Evolutionary conservation across 37 sponge, comb jelly and placozoan genomes (phyloP).

Genomic region (Sycon ciliatum): DNA sequence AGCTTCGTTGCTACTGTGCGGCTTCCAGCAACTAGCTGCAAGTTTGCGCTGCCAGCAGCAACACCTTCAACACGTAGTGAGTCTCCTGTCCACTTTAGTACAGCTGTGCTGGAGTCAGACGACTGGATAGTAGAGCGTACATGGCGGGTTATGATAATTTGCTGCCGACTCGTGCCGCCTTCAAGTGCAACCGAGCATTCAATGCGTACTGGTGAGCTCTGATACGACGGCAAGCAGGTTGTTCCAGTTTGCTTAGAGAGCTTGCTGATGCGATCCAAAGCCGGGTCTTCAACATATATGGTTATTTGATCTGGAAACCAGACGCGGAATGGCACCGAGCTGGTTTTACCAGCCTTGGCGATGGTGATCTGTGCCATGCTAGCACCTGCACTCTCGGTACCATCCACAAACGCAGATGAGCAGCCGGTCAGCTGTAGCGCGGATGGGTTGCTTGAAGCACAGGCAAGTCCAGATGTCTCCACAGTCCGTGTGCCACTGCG

Average conservation of each 20-base stretch:
- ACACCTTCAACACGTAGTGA: neutral
- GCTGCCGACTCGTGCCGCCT: neutral
- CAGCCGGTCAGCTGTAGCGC: neutral
- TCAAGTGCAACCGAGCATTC: neutral
- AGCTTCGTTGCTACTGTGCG: neutral
- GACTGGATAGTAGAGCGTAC: neutral
- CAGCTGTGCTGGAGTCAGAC: neutral
- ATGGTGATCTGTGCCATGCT: neutral
- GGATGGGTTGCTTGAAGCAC: neutral
- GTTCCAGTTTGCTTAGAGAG: too few species aligned
- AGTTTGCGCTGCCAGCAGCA: neutral
- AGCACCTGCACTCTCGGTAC: neutral
- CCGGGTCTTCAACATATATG: neutral
- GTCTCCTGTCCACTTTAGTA: neutral
- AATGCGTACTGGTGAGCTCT: neutral
- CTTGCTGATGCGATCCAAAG: neutral
- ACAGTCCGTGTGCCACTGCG: neutral
- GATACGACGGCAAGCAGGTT: neutral
- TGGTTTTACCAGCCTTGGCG: neutral
- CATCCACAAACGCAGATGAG: neutral
- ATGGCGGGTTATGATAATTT: neutral
- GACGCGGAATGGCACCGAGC: neutral
- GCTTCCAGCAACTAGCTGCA: neutral
- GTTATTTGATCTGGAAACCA: constrained; percentile 3
- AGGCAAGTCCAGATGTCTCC: neutral